phyloP scores from a whole-genome alignment of 2,797 vertebrate genomes.

The Sebastiscus tertius region DNA sequence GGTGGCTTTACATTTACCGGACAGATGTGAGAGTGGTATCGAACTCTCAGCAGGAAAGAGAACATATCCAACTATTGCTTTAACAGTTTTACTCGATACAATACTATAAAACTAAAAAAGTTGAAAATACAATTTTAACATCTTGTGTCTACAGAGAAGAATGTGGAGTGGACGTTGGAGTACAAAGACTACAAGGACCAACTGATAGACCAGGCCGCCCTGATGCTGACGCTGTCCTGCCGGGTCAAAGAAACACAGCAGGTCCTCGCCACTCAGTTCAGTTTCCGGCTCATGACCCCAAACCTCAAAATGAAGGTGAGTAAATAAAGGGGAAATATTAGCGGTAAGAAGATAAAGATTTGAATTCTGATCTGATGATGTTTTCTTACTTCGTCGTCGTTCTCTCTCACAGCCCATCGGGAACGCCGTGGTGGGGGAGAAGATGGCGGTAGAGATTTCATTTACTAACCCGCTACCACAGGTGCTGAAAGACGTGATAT shows the following conservation, averaged over 20 bases:
- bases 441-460: constrained; percentile 85
- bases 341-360: background rate
- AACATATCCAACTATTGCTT: background rate
- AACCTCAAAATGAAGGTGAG: constrained; percentile 86
- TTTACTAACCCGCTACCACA: constrained; percentile 89
- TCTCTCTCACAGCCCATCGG: constrained; percentile 67
- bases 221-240: constrained; percentile 86
- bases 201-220: constrained; percentile 88
- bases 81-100: background rate
- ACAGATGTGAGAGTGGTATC: background rate
- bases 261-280: constrained; percentile 89
- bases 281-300: constrained; percentile 89
- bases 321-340: background rate
- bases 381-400: background rate
- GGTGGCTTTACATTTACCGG: background rate
- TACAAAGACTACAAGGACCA: constrained; percentile 84
- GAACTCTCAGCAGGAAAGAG: background rate
- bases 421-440: constrained; percentile 76
- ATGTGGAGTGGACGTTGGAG: constrained; percentile 73
- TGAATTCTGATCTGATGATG: background rate
- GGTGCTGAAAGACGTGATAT: constrained; percentile 81
- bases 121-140: background rate
- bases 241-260: constrained; percentile 82
- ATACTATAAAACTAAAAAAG: background rate
- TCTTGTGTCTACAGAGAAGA: constrained; percentile 62